Evolutionary conservation across 2,113 vertebrate genomes (phyloP).

Genomic region (Pseudorhombus dupliciocellatus): DNA sequence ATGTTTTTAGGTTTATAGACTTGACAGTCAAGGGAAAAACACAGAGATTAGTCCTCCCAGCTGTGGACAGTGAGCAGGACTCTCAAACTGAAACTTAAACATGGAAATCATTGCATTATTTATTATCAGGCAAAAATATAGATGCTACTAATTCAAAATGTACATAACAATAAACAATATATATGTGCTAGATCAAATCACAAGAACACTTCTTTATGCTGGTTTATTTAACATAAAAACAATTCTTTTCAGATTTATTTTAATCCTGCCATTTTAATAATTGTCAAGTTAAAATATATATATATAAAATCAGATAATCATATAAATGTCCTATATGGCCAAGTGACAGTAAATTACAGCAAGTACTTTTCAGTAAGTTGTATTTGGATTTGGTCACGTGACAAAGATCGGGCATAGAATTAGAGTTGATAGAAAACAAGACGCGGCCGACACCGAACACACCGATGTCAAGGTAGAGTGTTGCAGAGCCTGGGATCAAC

Average conservation of each 20-base stretch:
- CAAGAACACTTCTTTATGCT: too few species aligned
- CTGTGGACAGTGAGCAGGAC: too few species aligned
- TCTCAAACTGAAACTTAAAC: neutral
- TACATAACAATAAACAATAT: neutral
- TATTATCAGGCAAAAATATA: neutral
- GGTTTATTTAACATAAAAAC: too few species aligned
- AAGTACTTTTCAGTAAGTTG: constrained; percentile 8
- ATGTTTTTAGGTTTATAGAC: neutral
- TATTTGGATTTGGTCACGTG: constrained; percentile 57
- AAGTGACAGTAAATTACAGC: neutral
- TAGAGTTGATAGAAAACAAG: constrained; percentile 31
- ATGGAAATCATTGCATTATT: neutral
- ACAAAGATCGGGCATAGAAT: constrained; percentile 39
- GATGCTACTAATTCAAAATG: neutral
- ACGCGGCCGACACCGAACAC: neutral
- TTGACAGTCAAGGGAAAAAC: neutral
- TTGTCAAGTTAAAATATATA: too few species aligned
- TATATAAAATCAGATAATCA: too few species aligned
- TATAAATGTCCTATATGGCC: too few species aligned
- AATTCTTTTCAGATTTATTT: too few species aligned
- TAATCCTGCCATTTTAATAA: too few species aligned
- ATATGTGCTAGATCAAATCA: neutral
- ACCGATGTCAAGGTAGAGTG: fast-evolving
- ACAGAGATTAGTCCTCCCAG: too few species aligned
- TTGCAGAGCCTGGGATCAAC: neutral